These are phyloP conservation scores for Neelides folsomi DNA, from an alignment of 2,888 invertebrate genomes.

Conservation along the genomic window DNA sequence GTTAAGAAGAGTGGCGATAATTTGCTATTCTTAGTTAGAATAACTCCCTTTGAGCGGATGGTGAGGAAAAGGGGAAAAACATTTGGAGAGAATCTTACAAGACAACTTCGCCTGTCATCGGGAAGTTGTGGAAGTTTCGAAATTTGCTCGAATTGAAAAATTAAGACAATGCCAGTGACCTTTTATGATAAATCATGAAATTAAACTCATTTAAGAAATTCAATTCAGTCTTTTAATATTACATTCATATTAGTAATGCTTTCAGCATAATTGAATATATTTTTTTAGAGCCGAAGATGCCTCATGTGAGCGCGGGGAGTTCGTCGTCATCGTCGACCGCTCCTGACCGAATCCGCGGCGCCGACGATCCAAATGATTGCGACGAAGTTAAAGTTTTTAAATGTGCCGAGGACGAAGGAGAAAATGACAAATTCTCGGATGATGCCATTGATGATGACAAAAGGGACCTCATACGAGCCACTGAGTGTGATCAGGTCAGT, in stretches of 20 bases:
- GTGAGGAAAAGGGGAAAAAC: too few species aligned
- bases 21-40: too few species aligned
- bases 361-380: slow-evolving; percentile 33
- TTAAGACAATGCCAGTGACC: too few species aligned
- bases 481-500: slow-evolving; percentile 32
- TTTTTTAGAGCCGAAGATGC: slow-evolving; percentile 7
- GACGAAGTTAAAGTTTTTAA: slow-evolving; percentile 33
- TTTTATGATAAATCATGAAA: too few species aligned
- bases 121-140: too few species aligned
- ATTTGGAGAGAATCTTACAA: too few species aligned
- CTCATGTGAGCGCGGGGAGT: slow-evolving; percentile 20
- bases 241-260: background rate
- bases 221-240: background rate
- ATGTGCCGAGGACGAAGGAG: slow-evolving; percentile 31
- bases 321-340: slow-evolving; percentile 23
- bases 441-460: slow-evolving; percentile 33
- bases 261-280: background rate
- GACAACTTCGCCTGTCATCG: too few species aligned
- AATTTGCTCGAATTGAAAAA: too few species aligned
- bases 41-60: too few species aligned
- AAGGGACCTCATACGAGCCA: slow-evolving; percentile 30
- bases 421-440: slow-evolving; percentile 27
- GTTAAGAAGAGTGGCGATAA: too few species aligned
- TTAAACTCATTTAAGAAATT: too few species aligned
- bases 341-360: slow-evolving; percentile 19